Evolutionary conservation across 2,113 vertebrate species (phyloP).

Genomic region (Epinephelus lanceolatus): DNA sequence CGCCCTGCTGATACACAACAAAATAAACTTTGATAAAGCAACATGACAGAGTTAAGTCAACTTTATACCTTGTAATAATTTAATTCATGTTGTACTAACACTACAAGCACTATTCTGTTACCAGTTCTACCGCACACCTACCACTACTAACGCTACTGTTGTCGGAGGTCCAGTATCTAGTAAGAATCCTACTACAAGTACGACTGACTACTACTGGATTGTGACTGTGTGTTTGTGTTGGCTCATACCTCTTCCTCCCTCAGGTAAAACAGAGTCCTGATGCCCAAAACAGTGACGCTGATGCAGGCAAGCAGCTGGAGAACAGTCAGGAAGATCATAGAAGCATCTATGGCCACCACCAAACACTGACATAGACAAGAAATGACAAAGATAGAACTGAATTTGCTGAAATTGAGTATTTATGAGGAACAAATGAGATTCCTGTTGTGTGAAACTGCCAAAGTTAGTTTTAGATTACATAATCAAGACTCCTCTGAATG

Average conservation of each 20-base stretch:
- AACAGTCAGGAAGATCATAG: slow-evolving; percentile 61
- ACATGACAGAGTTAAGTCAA: not conserved
- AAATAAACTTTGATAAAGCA: not conserved
- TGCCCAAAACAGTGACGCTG: slow-evolving; percentile 49
- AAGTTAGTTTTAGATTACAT: too few species aligned
- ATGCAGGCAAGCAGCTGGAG: slow-evolving; percentile 71
- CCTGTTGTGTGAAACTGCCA: too few species aligned
- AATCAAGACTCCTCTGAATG: too few species aligned
- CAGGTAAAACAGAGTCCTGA: slow-evolving; percentile 46
- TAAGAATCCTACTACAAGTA: not conserved
- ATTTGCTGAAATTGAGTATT: too few species aligned
- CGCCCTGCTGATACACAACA: slow-evolving; percentile 44
- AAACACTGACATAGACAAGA: slow-evolving; percentile 44
- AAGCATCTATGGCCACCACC: slow-evolving; percentile 41
- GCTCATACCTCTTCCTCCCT: slow-evolving; percentile 25
- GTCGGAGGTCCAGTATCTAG: not conserved
- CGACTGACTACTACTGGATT: not conserved
- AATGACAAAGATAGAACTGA: too few species aligned
- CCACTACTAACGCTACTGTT: too few species aligned
- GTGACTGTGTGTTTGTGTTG: not conserved
- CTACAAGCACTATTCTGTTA: too few species aligned
- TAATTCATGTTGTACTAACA: not conserved
- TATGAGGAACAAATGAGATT: not conserved
- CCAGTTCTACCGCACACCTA: not conserved
- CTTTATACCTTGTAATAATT: too few species aligned